These are phyloP conservation scores for Clinocottus analis DNA, from an alignment of 2,113 vertebrate species.

Conservation along the genomic window DNA sequence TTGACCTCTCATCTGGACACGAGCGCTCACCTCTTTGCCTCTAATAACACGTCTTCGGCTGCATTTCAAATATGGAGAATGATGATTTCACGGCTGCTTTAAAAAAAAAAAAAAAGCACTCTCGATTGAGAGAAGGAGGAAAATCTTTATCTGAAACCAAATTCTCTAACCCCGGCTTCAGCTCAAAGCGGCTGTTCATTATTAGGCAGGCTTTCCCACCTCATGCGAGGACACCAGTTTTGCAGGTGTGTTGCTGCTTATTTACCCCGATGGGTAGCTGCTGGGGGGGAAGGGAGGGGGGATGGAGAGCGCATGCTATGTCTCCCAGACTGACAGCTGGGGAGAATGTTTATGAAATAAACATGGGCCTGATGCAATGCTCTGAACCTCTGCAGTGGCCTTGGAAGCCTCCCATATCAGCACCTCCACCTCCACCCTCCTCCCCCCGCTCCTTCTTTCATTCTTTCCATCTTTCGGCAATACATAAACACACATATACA, in stretches of 20 bases:
- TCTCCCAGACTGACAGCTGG: constrained; percentile 76
- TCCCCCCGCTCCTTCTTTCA: constrained; percentile 56
- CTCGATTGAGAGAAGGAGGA: neutral
- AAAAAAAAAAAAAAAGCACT: neutral
- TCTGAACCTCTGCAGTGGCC: constrained; percentile 74
- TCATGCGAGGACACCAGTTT: constrained; percentile 58
- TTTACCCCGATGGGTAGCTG: constrained; percentile 65
- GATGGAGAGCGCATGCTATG: constrained; percentile 38
- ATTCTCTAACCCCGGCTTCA: constrained; percentile 19
- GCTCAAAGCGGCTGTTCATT: constrained; percentile 46
- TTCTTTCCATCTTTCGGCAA: constrained; percentile 51
- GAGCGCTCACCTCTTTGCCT: constrained; percentile 39
- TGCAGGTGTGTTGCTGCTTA: constrained; percentile 71
- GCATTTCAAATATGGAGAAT: constrained; percentile 7
- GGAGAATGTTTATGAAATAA: constrained; percentile 82
- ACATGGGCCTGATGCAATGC: constrained; percentile 80
- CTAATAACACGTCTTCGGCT: constrained; percentile 29
- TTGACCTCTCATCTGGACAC: constrained; percentile 64
- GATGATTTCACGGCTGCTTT: neutral
- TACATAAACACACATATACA: constrained; percentile 46
- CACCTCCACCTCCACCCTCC: too few relatives aligned
- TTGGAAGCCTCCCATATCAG: constrained; percentile 69
- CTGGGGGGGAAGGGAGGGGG: constrained; percentile 44
- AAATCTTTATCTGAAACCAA: constrained; percentile 25
- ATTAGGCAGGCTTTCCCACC: constrained; percentile 38